Conservation (phyloP, 1,140 invertebrate species). For the Aphaenogaster ashmeadi region DNA sequence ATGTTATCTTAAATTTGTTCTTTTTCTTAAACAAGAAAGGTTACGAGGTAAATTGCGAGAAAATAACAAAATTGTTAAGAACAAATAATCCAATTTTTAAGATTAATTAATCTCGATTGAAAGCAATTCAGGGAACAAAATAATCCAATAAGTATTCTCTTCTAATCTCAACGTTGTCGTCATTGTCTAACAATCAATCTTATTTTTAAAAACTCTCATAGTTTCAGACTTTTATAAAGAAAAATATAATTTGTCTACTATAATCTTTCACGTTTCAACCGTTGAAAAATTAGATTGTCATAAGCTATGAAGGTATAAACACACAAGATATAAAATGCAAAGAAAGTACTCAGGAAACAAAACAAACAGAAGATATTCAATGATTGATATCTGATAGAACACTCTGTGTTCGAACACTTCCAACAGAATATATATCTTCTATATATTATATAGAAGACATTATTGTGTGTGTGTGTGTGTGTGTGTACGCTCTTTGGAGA, state of each 20-base stretch:
- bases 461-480: too few relatives aligned
- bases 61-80: too few relatives aligned
- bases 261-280: background rate
- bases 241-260: background rate
- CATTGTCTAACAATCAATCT: background rate
- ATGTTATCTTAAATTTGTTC: too few relatives aligned
- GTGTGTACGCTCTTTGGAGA: slow-evolving; percentile 11
- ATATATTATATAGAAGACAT: background rate
- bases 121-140: too few relatives aligned
- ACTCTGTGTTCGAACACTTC: background rate
- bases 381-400: background rate
- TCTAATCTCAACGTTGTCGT: too few relatives aligned
- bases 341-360: background rate
- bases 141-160: too few relatives aligned
- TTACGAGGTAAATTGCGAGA: too few relatives aligned
- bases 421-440: too few relatives aligned
- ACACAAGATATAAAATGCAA: background rate
- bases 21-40: too few relatives aligned
- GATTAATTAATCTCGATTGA: too few relatives aligned
- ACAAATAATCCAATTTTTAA: too few relatives aligned
- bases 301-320: background rate
- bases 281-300: background rate
- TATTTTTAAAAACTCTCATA: background rate
- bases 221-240: background rate
- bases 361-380: background rate